These are phyloP conservation scores for Melanotaenia trifasciata DNA, from an alignment of 2,797 vertebrate species.

Conservation along the genomic window DNA sequence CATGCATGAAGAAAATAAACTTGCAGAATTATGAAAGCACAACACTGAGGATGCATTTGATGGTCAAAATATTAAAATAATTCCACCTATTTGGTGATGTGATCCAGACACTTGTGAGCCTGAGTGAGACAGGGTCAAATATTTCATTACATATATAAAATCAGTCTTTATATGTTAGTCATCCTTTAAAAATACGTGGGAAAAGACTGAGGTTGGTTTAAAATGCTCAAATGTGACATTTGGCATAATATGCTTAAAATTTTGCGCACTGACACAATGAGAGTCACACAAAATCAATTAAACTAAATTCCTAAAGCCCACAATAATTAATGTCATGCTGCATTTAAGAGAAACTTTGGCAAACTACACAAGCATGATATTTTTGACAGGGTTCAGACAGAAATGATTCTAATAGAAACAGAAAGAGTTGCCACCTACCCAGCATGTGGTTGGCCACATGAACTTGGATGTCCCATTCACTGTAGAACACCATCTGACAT, in stretches of 20 bases:
- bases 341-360: constrained; percentile 34
- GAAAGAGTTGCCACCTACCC: constrained; percentile 86
- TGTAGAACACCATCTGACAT: constrained; percentile 99
- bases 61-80: constrained; percentile 79
- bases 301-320: constrained; percentile 44
- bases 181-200: constrained; percentile 43
- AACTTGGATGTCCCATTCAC: constrained; percentile 99
- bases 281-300: constrained; percentile 43
- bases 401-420: constrained; percentile 44
- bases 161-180: constrained; percentile 58
- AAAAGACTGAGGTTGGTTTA: constrained; percentile 37
- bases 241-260: constrained; percentile 31
- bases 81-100: constrained; percentile 82
- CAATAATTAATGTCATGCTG: constrained; percentile 38
- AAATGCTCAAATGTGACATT: constrained; percentile 46
- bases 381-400: constrained; percentile 47
- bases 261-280: constrained; percentile 39
- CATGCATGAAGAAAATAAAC: constrained; percentile 72
- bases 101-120: constrained; percentile 80
- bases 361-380: constrained; percentile 46
- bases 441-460: constrained; percentile 99
- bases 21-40: constrained; percentile 67
- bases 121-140: constrained; percentile 82
- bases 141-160: constrained; percentile 74
- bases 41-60: constrained; percentile 77